Evolutionary conservation across 2,113 vertebrate species (phyloP).

Genomic region (Tupaia tana): DNA sequence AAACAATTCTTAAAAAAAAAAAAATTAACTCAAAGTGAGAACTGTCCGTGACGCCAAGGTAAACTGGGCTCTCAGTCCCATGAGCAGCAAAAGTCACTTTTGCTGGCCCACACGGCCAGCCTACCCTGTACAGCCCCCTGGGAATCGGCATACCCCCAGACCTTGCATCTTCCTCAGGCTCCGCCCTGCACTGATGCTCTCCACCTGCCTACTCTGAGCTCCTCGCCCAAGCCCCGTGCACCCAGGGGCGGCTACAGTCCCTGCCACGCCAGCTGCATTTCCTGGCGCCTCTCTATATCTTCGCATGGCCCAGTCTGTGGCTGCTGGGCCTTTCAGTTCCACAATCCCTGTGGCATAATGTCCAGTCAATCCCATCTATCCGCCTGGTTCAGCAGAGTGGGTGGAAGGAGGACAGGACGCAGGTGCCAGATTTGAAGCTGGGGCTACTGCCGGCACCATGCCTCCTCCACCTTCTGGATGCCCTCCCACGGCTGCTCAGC

Average conservation of each 20-base stretch:
- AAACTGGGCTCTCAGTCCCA: conserved; percentile 76
- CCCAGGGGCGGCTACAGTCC: conserved; percentile 91
- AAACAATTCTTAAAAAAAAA: too few relatives aligned
- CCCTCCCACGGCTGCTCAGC: conserved; percentile 94
- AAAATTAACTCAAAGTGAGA: background rate
- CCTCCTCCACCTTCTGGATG: conserved; percentile 96
- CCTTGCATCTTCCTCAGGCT: conserved; percentile 94
- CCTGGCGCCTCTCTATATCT: conserved; percentile 94
- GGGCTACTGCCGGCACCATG: conserved; percentile 88
- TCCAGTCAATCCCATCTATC: conserved; percentile 93
- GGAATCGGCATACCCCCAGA: conserved; percentile 91
- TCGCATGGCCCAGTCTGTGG: conserved; percentile 92
- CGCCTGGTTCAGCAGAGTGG: conserved; percentile 92
- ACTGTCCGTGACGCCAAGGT: conserved; percentile 76
- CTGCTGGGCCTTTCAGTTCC: conserved; percentile 90
- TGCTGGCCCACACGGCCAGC: conserved; percentile 92
- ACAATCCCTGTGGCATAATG: conserved; percentile 97
- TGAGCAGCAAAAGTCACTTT: conserved; percentile 88
- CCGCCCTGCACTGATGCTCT: conserved; percentile 93
- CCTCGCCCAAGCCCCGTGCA: conserved; percentile 96
- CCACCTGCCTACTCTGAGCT: conserved; percentile 97
- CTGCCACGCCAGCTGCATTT: conserved; percentile 93
- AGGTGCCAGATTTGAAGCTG: conserved; percentile 93
- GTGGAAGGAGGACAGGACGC: conserved; percentile 93
- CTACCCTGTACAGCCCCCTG: conserved; percentile 91